Percentiles rank a stretch among this genome's conserved stretches.
Conservation (phyloP, 2,797 vertebrate genomes). For the Malurus leucopterus region DNA sequence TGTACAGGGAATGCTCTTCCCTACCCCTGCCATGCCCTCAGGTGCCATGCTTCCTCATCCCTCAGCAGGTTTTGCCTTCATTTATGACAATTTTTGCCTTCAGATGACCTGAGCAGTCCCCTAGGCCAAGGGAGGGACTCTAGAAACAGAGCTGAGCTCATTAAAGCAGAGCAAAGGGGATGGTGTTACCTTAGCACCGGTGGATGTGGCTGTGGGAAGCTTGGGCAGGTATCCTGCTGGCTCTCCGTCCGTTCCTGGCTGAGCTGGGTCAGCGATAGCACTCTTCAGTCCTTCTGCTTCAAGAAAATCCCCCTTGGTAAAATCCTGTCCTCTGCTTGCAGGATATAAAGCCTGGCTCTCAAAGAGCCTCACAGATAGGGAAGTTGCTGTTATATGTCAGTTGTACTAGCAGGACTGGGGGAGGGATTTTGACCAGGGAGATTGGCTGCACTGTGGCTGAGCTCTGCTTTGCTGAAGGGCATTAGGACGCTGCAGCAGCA, state of each 20-base stretch:
- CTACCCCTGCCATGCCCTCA: not conserved
- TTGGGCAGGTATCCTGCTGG: not conserved
- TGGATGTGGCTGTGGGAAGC: not conserved
- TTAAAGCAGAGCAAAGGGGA: not conserved
- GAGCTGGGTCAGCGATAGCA: rapidly evolving
- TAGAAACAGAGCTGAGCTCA: not conserved
- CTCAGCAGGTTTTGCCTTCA: not conserved
- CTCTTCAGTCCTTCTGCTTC: not conserved
- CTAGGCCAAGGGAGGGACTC: too few species aligned
- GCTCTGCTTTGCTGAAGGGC: not conserved
- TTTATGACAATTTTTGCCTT: not conserved
- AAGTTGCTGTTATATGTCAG: not conserved
- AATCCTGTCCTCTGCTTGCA: not conserved
- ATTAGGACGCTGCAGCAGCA: not conserved
- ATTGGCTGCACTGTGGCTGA: not conserved
- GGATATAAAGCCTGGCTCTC: not conserved
- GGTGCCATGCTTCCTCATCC: not conserved
- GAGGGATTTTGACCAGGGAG: not conserved
- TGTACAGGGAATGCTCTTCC: not conserved
- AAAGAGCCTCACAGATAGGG: not conserved
- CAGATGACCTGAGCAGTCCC: not conserved
- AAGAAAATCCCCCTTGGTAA: not conserved
- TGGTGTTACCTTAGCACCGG: not conserved
- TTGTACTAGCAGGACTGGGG: not conserved
- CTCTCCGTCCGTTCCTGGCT: not conserved